Evolutionary conservation across 1,140 invertebrate genomes (phyloP), one percentile per base, ranked within the genome.

Genomic region (Calosoma granatense): DNA sequence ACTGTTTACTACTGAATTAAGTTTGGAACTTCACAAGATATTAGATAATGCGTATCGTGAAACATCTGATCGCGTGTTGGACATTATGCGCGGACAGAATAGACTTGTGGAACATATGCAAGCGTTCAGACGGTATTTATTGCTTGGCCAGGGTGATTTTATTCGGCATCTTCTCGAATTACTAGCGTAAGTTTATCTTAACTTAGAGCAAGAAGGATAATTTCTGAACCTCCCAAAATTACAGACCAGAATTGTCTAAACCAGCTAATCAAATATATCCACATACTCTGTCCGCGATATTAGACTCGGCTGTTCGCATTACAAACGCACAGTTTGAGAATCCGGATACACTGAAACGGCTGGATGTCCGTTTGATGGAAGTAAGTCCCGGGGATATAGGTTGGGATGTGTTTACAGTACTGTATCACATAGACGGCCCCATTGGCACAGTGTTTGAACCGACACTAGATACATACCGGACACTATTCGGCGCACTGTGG

Each of bases 291-390:
- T 85, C 87, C 30, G 86, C 86, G 22, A 91, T 95, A 65, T 71
- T 98, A 65, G 94, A 97, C 75, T 86, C 89, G 41, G 94, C 94
- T 1, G 86, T 97, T 62, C 80, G 92, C 64, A 86, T 88, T 22
- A 97, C 94, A n/a, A 96, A 94, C 75, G 90, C 93, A 22, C 93
- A 97, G 71, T 93, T 85, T 70, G 93, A 97, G 67, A 89, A 94
- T 66, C 81, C 85, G 30, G 93, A 97, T 71, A 90, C 97, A 22
- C 77, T 96, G 1, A 84, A 88, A 61, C 75, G 93, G 15, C 73
- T 98, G 11, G 92, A 94, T 76, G 88, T 95, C 12, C 83, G 88
- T 65, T 78, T 94, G 15, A 81, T 95, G 59, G 74, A 69, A 23
- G 63, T 64, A 36, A 66, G 70, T 20, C 59, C 65, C 68, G 90